phyloP scores from a whole-genome alignment of 1,140 invertebrate genomes.

The Lordiphosa stackelbergi region DNA sequence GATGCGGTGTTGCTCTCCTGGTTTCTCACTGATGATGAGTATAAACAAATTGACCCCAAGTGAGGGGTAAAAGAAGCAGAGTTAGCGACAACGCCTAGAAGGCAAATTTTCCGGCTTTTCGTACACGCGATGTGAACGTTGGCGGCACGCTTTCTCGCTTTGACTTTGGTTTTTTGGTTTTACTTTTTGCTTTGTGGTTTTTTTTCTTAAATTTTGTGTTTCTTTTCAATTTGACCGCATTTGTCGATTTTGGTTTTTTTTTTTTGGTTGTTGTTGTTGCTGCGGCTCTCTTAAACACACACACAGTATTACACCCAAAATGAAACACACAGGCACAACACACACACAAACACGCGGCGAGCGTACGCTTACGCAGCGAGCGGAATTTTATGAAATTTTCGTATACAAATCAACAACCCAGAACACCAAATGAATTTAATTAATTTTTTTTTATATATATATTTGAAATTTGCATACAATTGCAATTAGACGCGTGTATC shows the following conservation, averaged over 20 bases:
- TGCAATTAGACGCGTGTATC: conserved; percentile 5
- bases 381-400: conserved; percentile 1
- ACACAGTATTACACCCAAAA: conserved; percentile 16
- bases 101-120: conserved; percentile 68
- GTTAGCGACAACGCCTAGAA: conserved; percentile 53
- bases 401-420: too few species aligned
- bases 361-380: conserved; percentile 6
- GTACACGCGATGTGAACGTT: conserved; percentile 17
- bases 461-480: conserved; percentile 1
- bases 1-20: conserved; percentile 1
- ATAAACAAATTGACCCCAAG: conserved; percentile 43
- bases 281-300: conserved; percentile 47
- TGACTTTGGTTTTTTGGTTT: conserved; percentile 29
- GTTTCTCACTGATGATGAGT: conserved; percentile 19
- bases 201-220: conserved; percentile 49
- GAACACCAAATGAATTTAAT: background rate
- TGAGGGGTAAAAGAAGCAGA: conserved; percentile 19
- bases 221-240: conserved; percentile 72
- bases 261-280: conserved; percentile 34
- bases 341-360: conserved; percentile 6
- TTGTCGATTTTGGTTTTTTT: conserved; percentile 59
- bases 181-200: conserved; percentile 33
- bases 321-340: conserved; percentile 1
- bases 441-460: background rate
- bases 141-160: conserved; percentile 51